Base-by-base conservation (phyloP, 2,113 vertebrate species). In the Aleadryas rufinucha region DNA sequence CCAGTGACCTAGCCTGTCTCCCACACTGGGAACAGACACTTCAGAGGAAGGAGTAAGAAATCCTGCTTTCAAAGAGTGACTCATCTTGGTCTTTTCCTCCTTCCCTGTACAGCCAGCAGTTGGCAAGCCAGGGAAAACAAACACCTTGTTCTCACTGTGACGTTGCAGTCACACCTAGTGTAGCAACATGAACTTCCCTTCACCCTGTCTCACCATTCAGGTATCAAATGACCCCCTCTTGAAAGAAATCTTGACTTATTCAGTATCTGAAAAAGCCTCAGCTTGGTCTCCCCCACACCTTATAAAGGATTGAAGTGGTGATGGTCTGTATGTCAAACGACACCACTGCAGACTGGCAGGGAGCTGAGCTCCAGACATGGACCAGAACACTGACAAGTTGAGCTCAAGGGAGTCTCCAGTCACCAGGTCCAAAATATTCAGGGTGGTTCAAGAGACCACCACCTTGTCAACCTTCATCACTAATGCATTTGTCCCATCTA, bases 91-190 rank as follows among this genome's bases (percentile, higher is more conserved):
- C 56, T 88, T 90, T 88, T 75, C 64, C 33, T 68, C 41, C 52
- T 45, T 89, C 79, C 44, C 69, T 42, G 52, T 64, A 86, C 42
- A 84, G 76, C 31, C 42, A 92, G 56, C 26, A 63, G n/a, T 16
- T 92, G 90, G 92, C 92, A 84, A 94, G 39, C 19, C 56, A 44
- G 7, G 53, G 68, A 81, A 93, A 92, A 90, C 44, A 85, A 93
- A 94, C 76, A 84, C 88, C 68, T 95, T 95, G 79, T 81, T 89
- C 87, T 94, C 79, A 45, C 85, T 31, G 60, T 84, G 88, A 86
- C 2, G 7, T 37, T 49, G 44, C 28, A 86, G 85, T 86, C 6
- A 1, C 9, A 5, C 60, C 16, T 21, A 70, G n/a, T 5, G 4
- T 61, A 92, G 53, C 54, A 81, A 81, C 24, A 24, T 75, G 88